Evolutionary conservation across 1,140 invertebrate species (phyloP).

Genomic region (Asobara japonica): DNA sequence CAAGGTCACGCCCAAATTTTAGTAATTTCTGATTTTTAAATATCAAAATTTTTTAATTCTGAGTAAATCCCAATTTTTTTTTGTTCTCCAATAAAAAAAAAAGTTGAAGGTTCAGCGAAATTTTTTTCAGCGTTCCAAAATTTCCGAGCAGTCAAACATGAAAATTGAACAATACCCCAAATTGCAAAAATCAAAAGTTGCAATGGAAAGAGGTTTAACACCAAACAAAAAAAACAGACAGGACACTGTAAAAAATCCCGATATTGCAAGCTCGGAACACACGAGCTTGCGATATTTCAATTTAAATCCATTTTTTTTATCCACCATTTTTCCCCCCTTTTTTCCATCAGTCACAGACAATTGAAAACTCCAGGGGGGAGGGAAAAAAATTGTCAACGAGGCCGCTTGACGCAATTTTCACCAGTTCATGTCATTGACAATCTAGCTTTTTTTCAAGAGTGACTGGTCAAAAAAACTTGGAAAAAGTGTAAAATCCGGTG

Average conservation of each 20-base stretch:
- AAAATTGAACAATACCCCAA: too few relatives aligned
- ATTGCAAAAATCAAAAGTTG: background rate
- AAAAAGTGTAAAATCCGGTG: too few relatives aligned
- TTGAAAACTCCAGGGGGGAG: background rate
- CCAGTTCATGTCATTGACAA: background rate
- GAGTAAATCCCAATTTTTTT: too few relatives aligned
- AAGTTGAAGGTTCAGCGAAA: too few relatives aligned
- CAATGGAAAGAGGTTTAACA: background rate
- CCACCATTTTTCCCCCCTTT: background rate
- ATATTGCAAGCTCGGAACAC: background rate
- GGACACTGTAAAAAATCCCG: background rate
- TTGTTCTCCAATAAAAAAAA: too few relatives aligned
- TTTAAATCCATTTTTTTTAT: background rate
- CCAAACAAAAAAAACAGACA: background rate
- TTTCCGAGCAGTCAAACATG: too few relatives aligned
- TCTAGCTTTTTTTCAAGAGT: background rate
- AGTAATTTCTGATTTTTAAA: too few relatives aligned
- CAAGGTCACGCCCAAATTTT: too few relatives aligned
- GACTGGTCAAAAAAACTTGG: too few relatives aligned
- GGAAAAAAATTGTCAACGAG: background rate
- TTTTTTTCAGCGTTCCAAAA: too few relatives aligned
- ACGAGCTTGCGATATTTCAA: background rate
- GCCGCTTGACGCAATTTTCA: background rate
- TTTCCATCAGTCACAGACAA: background rate
- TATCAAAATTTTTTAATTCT: too few relatives aligned